phyloP scores from a whole-genome alignment of 1,140 invertebrate species.

The Drosophila nigromelanica region DNA sequence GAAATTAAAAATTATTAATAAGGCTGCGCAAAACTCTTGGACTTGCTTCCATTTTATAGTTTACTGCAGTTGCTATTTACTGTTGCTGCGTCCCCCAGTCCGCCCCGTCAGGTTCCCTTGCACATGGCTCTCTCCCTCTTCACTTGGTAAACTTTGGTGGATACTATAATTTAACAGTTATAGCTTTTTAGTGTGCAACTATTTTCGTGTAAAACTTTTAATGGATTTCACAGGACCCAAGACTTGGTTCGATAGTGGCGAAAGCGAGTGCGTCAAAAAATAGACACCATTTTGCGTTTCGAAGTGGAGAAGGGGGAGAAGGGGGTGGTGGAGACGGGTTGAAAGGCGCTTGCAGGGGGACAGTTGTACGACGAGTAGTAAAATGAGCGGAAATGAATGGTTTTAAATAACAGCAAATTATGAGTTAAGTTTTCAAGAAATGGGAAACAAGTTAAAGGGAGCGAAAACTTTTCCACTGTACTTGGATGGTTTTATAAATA shows the following conservation, averaged over 20 bases:
- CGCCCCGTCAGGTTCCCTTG: conserved; percentile 1
- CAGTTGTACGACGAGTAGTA: conserved; percentile 59
- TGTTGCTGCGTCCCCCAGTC: conserved; percentile 4
- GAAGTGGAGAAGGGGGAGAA: background rate
- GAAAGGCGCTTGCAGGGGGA: background rate
- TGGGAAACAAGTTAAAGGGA: conserved; percentile 44
- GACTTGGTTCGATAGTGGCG: conserved; percentile 57
- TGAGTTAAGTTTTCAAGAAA: conserved; percentile 68
- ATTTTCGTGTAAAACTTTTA: conserved; percentile 82
- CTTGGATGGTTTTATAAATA: conserved; percentile 78
- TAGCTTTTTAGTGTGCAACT: conserved; percentile 81
- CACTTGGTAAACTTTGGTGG: conserved; percentile 58
- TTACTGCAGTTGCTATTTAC: conserved; percentile 62
- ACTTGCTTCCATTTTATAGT: conserved; percentile 72
- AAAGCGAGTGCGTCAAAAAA: conserved; percentile 68
- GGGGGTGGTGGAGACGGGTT: background rate
- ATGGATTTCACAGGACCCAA: conserved; percentile 73
- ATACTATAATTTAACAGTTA: conserved; percentile 80
- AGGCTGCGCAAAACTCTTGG: conserved; percentile 51
- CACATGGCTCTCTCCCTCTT: conserved; percentile 6
- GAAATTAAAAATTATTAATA: conserved; percentile 83
- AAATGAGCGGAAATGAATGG: conserved; percentile 82
- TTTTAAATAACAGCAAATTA: conserved; percentile 83
- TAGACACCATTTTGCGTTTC: conserved; percentile 61
- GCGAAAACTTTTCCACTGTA: conserved; percentile 62